Base-by-base conservation (phyloP, 2,113 vertebrate genomes). In the Mobula birostris region DNA sequence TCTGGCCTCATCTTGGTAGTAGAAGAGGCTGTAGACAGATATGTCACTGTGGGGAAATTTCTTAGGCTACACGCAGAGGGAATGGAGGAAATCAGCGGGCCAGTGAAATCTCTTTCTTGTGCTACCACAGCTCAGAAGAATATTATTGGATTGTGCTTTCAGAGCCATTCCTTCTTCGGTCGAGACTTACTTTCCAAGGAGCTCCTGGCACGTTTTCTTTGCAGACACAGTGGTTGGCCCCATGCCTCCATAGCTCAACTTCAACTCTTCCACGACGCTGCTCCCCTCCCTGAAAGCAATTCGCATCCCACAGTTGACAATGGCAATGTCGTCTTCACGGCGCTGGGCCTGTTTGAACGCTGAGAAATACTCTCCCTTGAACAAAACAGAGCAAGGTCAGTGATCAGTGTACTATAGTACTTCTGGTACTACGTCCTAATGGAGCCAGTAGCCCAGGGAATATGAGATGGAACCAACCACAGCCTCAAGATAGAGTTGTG, bases 241-340 rank as follows among this genome's bases (percentile, higher is more conserved):
- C 99, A 99, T 99, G 90, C 99, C 99, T 0, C 99, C 99, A 0
- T 97, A 99, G 95, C 98, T 98, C 32, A 99, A 95, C 79, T 95
- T 96, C 94, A 99, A 95, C 92, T 98, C 96, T 94, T 98, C 94
- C 0, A 99, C 97, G 0, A 90, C 79, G 0, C 68, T 94, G 0
- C 96, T 97, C 7, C 96, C 97, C 0, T 97, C 96, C 4, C 96
- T 85, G 95, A 99, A 98, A 0, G 96, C 94, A 66, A 98, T 97
- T 88, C 97, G 98, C 98, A 99, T 98, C 4, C 98, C 98, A 0
- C 97, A 96, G 1, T 98, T 99, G 87, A 99, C 98, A 27, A 98
- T 98, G 93, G 99, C 98, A 94, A 99, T 99, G 96, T 99, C 99
- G 76, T 99, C 99, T 95, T 99, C 99, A 12, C 98, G 97, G 2